phyloP scores from a whole-genome alignment of 2,113 vertebrate species.

The Engraulis encrasicolus region DNA sequence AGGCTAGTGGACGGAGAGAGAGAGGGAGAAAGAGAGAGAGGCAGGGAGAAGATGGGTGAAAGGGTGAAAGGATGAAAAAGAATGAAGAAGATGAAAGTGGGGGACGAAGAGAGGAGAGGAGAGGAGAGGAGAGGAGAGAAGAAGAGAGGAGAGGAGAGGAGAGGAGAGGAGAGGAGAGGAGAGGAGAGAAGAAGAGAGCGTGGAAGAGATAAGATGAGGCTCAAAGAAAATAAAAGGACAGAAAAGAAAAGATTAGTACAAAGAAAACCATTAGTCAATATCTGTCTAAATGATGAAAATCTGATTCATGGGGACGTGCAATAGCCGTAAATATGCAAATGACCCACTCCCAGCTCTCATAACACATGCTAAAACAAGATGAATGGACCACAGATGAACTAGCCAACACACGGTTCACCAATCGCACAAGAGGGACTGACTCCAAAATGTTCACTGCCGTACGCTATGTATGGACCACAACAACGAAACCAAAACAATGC shows the following conservation, averaged over 20 bases:
- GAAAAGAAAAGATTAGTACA: too few relatives aligned
- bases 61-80: background rate
- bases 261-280: too few relatives aligned
- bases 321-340: background rate
- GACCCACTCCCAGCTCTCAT: background rate
- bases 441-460: too few relatives aligned
- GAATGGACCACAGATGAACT: background rate
- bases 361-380: background rate
- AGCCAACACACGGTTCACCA: background rate
- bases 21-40: slow-evolving; percentile 43
- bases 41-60: background rate
- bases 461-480: too few relatives aligned
- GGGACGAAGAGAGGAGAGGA: background rate
- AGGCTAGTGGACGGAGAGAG: slow-evolving; percentile 70
- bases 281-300: too few relatives aligned
- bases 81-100: background rate
- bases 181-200: background rate
- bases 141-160: background rate
- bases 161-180: too few relatives aligned
- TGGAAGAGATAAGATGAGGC: too few relatives aligned
- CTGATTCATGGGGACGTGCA: background rate
- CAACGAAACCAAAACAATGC: too few relatives aligned
- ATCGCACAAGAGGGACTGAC: background rate
- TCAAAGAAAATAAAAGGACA: background rate
- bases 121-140: background rate